Evolutionary conservation across 2,888 invertebrate genomes (phyloP).

Genomic region (Augochlorella aurata): DNA sequence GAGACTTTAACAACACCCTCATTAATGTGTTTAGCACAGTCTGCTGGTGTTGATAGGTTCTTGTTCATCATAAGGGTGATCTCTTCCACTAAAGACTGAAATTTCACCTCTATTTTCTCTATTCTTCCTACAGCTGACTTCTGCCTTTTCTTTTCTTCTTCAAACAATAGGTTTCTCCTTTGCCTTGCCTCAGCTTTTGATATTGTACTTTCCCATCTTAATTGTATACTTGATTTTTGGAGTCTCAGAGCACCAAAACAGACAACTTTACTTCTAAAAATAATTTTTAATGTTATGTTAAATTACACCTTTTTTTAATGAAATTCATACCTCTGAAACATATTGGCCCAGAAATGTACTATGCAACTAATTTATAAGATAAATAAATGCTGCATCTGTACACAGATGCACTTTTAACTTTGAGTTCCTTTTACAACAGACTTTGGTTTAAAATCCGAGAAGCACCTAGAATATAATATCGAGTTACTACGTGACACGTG

Average conservation of each 20-base stretch:
- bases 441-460: background rate
- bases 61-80: slow-evolving; percentile 94
- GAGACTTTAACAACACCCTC: slow-evolving; percentile 81
- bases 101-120: slow-evolving; percentile 94
- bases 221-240: slow-evolving; percentile 45
- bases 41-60: slow-evolving; percentile 93
- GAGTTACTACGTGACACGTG: background rate
- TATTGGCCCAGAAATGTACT: slow-evolving; percentile 22
- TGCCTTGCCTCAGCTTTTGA: slow-evolving; percentile 82
- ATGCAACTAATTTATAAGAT: background rate
- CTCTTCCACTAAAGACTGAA: slow-evolving; percentile 85
- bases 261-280: slow-evolving; percentile 65
- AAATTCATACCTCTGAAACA: slow-evolving; percentile 52
- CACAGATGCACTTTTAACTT: background rate
- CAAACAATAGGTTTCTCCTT: slow-evolving; percentile 88
- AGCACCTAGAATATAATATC: background rate
- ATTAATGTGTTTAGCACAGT: slow-evolving; percentile 87
- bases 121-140: slow-evolving; percentile 89
- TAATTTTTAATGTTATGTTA: background rate
- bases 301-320: background rate
- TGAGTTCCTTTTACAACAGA: background rate
- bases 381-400: background rate
- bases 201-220: slow-evolving; percentile 58
- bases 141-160: slow-evolving; percentile 90
- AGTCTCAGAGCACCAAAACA: slow-evolving; percentile 55